Evolutionary conservation across 2,888 invertebrate species (phyloP).

Genomic region (Sesamia inferens): DNA sequence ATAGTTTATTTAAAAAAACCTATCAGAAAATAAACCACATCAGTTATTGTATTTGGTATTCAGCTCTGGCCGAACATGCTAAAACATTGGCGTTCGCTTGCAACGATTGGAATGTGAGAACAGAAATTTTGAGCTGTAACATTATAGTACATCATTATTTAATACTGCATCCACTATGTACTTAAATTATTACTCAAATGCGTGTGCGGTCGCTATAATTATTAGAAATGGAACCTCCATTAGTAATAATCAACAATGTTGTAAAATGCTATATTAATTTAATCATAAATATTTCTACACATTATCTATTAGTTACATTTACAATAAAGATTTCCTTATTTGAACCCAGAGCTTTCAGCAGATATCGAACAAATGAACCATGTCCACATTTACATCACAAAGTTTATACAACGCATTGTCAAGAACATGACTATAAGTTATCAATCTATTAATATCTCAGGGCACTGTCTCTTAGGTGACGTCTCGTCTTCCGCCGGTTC

Average conservation of each 20-base stretch:
- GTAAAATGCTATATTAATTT: conserved; percentile 80
- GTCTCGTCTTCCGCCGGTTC: conserved; percentile 80
- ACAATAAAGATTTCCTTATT: conserved; percentile 70
- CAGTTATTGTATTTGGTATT: conserved; percentile 84
- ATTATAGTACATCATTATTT: conserved; percentile 63
- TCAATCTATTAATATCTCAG: conserved; percentile 81
- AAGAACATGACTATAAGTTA: conserved; percentile 52
- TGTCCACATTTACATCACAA: conserved; percentile 75
- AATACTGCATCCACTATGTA: conserved; percentile 73
- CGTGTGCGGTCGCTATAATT: conserved; percentile 65
- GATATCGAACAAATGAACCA: conserved; percentile 71
- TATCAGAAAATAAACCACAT: conserved; percentile 84
- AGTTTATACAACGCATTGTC: conserved; percentile 68
- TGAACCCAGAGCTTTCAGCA: conserved; percentile 76
- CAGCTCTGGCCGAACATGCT: conserved; percentile 81
- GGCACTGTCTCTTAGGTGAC: conserved; percentile 86
- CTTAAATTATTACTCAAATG: conserved; percentile 70
- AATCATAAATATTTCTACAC: conserved; percentile 84
- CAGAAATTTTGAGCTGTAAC: conserved; percentile 69
- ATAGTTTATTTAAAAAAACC: conserved; percentile 82
- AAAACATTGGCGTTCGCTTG: conserved; percentile 69
- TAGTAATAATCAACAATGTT: conserved; percentile 77
- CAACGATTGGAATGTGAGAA: conserved; percentile 83
- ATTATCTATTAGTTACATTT: conserved; percentile 75
- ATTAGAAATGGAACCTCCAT: conserved; percentile 70